Percentiles rank a stretch among this genome's conserved stretches.
These are phyloP conservation scores for Saimiri boliviensis DNA, from an alignment of 2,113 vertebrate genomes.

Conservation along the genomic window DNA sequence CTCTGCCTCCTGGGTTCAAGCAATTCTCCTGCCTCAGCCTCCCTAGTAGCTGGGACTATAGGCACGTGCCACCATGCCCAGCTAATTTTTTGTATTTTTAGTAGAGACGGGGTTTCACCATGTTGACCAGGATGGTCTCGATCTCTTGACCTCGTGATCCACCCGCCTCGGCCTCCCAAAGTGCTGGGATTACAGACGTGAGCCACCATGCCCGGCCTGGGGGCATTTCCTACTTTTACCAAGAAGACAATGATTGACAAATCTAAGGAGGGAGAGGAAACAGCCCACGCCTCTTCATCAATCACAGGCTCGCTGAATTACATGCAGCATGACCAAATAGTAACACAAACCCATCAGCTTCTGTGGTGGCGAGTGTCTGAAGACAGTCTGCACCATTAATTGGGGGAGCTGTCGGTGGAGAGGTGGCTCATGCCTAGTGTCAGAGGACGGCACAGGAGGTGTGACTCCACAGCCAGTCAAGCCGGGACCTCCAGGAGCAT, in stretches of 20 bases:
- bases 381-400: slow-evolving; percentile 68
- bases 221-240: slow-evolving; percentile 35
- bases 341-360: not conserved
- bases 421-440: slow-evolving; percentile 52
- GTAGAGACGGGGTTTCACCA: too few species aligned
- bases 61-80: too few species aligned
- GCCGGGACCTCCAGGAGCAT: slow-evolving; percentile 68
- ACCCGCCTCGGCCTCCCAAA: too few species aligned
- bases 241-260: slow-evolving; percentile 32
- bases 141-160: too few species aligned
- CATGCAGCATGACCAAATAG: slow-evolving; percentile 14
- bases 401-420: slow-evolving; percentile 53
- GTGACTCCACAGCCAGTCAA: slow-evolving; percentile 69
- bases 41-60: too few species aligned
- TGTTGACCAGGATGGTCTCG: too few species aligned
- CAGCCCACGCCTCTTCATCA: not conserved
- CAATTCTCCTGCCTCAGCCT: too few species aligned
- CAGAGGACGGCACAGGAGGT: slow-evolving; percentile 60
- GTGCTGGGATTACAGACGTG: too few species aligned
- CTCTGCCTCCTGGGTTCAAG: too few species aligned
- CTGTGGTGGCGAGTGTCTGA: not conserved
- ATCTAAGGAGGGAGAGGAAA: not conserved
- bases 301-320: slow-evolving; percentile 53
- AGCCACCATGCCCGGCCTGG: too few species aligned
- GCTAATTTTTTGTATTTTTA: too few species aligned